These are phyloP conservation scores for Melipona beecheii DNA, from an alignment of 2,888 invertebrate genomes.

Conservation along the genomic window DNA sequence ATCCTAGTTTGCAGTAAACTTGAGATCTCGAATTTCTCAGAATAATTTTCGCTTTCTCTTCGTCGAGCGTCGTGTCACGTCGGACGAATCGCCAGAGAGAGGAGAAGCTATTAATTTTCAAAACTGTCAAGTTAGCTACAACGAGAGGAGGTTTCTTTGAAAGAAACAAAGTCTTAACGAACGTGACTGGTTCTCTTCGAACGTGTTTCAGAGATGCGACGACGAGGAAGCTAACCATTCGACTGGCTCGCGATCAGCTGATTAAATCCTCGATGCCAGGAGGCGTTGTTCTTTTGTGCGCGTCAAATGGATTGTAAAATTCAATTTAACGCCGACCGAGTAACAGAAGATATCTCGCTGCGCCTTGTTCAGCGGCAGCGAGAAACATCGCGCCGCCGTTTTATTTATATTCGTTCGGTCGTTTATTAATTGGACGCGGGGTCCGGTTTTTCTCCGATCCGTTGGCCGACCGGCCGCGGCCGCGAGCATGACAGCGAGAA, in stretches of 20 bases:
- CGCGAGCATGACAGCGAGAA: not conserved
- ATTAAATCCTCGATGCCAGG: slow-evolving; percentile 3
- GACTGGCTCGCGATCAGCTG: slow-evolving; percentile 17
- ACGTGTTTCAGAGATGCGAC: not conserved
- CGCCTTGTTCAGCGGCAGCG: slow-evolving; percentile 28
- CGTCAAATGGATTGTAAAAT: slow-evolving; percentile 48
- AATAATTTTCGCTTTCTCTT: too few species aligned
- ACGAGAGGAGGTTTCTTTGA: too few species aligned
- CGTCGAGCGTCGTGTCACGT: too few species aligned
- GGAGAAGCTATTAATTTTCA: too few species aligned
- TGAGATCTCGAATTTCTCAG: too few species aligned
- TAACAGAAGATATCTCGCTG: slow-evolving; percentile 24
- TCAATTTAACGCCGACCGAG: slow-evolving; percentile 41
- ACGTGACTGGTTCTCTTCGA: not conserved
- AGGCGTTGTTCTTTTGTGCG: slow-evolving; percentile 36
- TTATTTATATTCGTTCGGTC: slow-evolving; percentile 42
- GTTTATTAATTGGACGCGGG: slow-evolving; percentile 42
- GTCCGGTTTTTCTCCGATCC: slow-evolving; percentile 15
- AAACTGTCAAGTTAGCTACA: too few species aligned
- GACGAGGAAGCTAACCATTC: slow-evolving; percentile 16
- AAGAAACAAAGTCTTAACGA: not conserved
- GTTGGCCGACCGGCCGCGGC: not conserved
- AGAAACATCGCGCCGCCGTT: slow-evolving; percentile 3
- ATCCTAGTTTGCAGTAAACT: too few species aligned
- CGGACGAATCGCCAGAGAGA: too few species aligned